Evolutionary conservation across 2,113 vertebrate species (phyloP), one percentile per base, ranked within the genome.

Genomic region (Ibidorhyncha struthersii): DNA sequence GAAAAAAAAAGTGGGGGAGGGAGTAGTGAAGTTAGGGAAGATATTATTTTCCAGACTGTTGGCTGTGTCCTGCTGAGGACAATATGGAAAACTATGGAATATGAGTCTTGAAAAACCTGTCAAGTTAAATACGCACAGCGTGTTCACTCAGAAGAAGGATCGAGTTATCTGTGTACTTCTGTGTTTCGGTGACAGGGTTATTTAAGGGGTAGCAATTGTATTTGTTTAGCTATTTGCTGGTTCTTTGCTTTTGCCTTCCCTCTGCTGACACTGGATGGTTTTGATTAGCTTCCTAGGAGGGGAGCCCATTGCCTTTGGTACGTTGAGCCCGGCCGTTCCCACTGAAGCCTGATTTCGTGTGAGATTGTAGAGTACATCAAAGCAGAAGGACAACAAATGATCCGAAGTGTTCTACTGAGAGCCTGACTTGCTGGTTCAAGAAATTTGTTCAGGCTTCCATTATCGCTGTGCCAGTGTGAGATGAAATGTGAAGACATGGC

Each of bases 11-110:
- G 34, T 29, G 45, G 87, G 65, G 85, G 59, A 86, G 41, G 84
- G 92, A 70, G 49, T 58, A 65, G 92, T 86, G 71, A 93, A 95
- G 90, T 96, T 96, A 94, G 90, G 92, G 86, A 86, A 95, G 89
- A 89, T 89, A 86, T 91, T 96, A 94, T 96, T 97, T 96, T 94
- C 94, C 89, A 96, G 96, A 71, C 86, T 94, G 65, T 90, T 53
- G 52, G 72, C 82, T 76, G 17, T 89, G 29, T 98, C 93, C 95
- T 94, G 90, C 92, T 93, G 95, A 74, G 89, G 86, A 95, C 45
- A 95, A 86, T 74, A 85, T 79, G 56, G 92, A 93, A 84, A 94
- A 63, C 93, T 93, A 67, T 53, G 96, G 95, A 95, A 96, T 73
- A 83, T 18, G 65, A 96, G 74, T 93, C 90, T 83, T 86, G 71